These are phyloP conservation scores for Microtus montanus DNA, from an alignment of 2,113 vertebrate species.

Conservation along the genomic window DNA sequence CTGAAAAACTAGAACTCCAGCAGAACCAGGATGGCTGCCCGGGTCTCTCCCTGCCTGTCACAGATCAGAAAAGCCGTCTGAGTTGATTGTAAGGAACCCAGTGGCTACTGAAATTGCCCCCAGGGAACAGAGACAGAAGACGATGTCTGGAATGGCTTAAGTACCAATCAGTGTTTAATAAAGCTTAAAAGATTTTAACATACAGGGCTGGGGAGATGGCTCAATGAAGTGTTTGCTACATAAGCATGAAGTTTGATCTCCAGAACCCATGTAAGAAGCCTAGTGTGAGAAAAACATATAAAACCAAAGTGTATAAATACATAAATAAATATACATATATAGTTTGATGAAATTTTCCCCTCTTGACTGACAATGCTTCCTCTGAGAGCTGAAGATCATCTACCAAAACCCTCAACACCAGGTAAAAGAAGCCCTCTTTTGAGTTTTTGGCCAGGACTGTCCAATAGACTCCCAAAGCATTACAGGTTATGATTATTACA, in stretches of 20 bases:
- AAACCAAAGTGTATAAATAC: neutral
- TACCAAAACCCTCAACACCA: neutral
- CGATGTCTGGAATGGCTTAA: neutral
- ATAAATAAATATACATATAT: neutral
- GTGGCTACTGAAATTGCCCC: slow-evolving; percentile 45
- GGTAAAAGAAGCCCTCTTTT: neutral
- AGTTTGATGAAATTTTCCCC: neutral
- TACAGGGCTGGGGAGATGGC: neutral
- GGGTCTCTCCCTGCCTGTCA: neutral
- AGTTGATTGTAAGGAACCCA: neutral
- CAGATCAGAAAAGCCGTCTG: neutral
- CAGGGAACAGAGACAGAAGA: neutral
- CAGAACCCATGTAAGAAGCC: neutral
- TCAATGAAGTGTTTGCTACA: neutral
- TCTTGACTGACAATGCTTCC: neutral
- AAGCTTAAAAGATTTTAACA: slow-evolving; percentile 43
- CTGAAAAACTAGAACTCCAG: slow-evolving; percentile 32
- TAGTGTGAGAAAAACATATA: neutral
- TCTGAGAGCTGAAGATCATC: neutral
- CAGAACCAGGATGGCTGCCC: neutral
- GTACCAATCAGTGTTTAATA: neutral
- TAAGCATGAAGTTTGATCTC: neutral
- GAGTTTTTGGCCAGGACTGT: neutral
- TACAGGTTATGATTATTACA: neutral
- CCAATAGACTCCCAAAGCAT: neutral